Evolutionary conservation across 2,797 vertebrate species (phyloP), one percentile per base, ranked within the genome.

Genomic region (Rhadinocentrus ornatus): DNA sequence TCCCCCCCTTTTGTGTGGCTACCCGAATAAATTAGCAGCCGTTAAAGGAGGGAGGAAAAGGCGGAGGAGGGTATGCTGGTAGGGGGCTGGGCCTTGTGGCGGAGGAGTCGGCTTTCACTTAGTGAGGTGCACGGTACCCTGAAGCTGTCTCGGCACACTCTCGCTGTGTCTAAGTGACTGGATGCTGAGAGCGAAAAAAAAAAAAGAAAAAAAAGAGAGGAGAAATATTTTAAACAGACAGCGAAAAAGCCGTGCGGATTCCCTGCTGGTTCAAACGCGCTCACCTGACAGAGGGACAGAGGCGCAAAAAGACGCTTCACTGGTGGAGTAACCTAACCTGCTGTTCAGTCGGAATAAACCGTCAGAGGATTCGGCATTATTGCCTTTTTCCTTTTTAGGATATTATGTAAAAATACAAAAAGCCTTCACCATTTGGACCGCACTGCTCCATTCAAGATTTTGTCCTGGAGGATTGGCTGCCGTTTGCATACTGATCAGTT

Each of bases 21-120:
- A 75, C 92, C 90, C 92, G 93, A 92, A 94, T 94, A 94, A 92
- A 95, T 94, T 91, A 94, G 83, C 89, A 83, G 83, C 67, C 84
- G 60, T 72, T 72, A 80, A 65, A 55, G 77, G 73, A 69, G 70
- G 80, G 76, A 71, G 76, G 76, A 56, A 57, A 67, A 39, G 58
- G 71, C 53, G 71, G 59, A 61, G 58, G 61, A 66, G 64, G 69
- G 60, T 22, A 66, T 34, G 56, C 48, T 77, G 56, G 73, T 35
- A 53, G 82, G 89, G 90, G 93, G 92, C 86, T 73, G 92, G 91
- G 88, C 86, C 88, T 91, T 72, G 88, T 88, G 84, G 79, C 74
- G 75, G 83, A 83, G 88, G 84, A 88, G 86, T 93, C 89, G 76
- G 82, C 84, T 93, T 94, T 93, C 93, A 92, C 78, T 90, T 69